Conservation (phyloP, 2,888 invertebrate genomes). For the Lapara coniferarum region DNA sequence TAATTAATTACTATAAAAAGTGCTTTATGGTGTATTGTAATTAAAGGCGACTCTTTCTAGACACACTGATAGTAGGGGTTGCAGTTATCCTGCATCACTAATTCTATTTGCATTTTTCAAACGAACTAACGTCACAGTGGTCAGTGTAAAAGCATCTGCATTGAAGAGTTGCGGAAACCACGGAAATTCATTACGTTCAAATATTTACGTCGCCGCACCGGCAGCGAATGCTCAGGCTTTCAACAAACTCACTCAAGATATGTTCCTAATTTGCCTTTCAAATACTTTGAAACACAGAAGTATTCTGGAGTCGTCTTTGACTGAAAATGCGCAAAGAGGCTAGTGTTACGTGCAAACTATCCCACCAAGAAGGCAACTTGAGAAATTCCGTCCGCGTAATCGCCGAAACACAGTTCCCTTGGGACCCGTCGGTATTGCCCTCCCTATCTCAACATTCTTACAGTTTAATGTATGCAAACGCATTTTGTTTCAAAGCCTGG, state of each 20-base stretch:
- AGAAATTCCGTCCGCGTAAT: conserved; percentile 82
- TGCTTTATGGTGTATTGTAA: too few relatives aligned
- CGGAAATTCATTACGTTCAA: conserved; percentile 65
- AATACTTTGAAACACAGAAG: conserved; percentile 78
- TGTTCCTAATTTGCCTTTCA: conserved; percentile 80
- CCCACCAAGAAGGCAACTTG: conserved; percentile 71
- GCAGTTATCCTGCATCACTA: too few relatives aligned
- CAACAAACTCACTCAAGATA: conserved; percentile 63
- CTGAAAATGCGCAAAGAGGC: conserved; percentile 76
- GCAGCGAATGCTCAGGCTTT: conserved; percentile 48
- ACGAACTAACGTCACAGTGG: not conserved
- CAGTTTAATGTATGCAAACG: conserved; percentile 84
- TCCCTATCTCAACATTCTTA: conserved; percentile 82
- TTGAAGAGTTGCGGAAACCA: conserved; percentile 35
- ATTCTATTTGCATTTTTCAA: not conserved
- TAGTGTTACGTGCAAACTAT: conserved; percentile 80
- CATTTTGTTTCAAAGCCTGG: conserved; percentile 83
- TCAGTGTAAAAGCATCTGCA: conserved; percentile 2
- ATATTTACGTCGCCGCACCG: conserved; percentile 64
- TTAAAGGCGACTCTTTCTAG: too few relatives aligned
- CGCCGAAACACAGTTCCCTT: conserved; percentile 78
- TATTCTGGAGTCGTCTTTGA: conserved; percentile 72
- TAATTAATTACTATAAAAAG: too few relatives aligned
- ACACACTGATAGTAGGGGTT: too few relatives aligned
- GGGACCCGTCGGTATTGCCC: conserved; percentile 69